Conservation (phyloP, 2,797 vertebrate species). For the Pangasius macronema region DNA sequence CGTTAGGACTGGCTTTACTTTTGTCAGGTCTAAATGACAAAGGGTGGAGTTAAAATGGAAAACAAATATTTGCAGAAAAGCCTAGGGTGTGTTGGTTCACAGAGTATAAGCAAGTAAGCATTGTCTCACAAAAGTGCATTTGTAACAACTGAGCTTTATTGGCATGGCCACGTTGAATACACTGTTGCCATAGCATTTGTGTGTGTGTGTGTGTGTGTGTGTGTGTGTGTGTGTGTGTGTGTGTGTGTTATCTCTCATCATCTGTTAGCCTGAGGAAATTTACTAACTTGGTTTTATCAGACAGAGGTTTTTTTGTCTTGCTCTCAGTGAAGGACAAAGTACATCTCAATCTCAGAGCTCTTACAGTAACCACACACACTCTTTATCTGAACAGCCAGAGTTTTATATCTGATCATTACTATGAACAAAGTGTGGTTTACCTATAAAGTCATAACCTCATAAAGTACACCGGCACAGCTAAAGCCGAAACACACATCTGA, state of each 20-base stretch:
- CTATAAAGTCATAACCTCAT: background rate
- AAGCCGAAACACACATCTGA: background rate
- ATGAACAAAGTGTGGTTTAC: background rate
- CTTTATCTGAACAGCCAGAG: background rate
- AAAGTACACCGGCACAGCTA: background rate
- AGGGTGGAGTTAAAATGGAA: background rate
- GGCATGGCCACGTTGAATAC: background rate
- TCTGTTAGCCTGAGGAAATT: background rate
- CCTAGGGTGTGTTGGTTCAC: background rate
- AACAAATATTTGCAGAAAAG: background rate
- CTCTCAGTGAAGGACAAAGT: conserved; percentile 7
- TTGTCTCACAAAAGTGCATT: background rate
- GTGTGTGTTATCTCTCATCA: background rate
- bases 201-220: background rate
- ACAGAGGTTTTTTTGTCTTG: background rate
- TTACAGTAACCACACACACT: background rate
- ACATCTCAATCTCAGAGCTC: background rate
- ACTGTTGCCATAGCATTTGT: background rate
- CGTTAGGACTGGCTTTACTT: conserved; percentile 74
- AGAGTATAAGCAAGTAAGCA: background rate
- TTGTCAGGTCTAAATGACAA: conserved; percentile 81
- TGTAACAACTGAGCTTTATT: background rate
- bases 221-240: background rate
- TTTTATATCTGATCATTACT: background rate
- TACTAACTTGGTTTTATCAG: background rate